Conservation (phyloP, 1,140 invertebrate species). For the Solenopsis invicta region DNA sequence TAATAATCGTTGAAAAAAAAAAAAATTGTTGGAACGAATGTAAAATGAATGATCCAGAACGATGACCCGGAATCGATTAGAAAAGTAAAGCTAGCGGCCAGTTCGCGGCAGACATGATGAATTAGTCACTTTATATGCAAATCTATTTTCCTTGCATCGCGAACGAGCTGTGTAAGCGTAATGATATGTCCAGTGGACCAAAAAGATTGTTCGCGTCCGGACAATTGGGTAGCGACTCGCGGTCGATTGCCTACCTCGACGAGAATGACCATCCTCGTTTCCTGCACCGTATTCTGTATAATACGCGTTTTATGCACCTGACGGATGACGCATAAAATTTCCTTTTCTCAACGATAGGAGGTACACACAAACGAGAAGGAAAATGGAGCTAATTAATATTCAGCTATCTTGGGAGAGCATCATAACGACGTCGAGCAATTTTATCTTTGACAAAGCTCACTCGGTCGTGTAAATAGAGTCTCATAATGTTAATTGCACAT, state of each 20-base stretch:
- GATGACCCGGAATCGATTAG: slow-evolving; percentile 56
- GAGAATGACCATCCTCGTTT: slow-evolving; percentile 44
- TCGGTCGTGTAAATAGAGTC: slow-evolving; percentile 43
- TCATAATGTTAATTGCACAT: slow-evolving; percentile 47
- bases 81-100: slow-evolving; percentile 12
- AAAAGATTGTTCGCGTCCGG: slow-evolving; percentile 41
- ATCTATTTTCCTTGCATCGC: slow-evolving; percentile 49
- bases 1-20: slow-evolving; percentile 38
- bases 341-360: slow-evolving; percentile 26
- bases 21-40: slow-evolving; percentile 33
- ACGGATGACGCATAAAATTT: slow-evolving; percentile 49
- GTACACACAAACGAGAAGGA: slow-evolving; percentile 4
- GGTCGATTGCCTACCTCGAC: slow-evolving; percentile 36
- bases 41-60: slow-evolving; percentile 36
- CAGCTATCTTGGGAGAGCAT: slow-evolving; percentile 16
- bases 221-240: slow-evolving; percentile 45
- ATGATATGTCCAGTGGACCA: slow-evolving; percentile 57
- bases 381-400: slow-evolving; percentile 56
- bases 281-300: slow-evolving; percentile 23
- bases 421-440: slow-evolving; percentile 14
- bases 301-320: slow-evolving; percentile 44
- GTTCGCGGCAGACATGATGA: slow-evolving; percentile 49
- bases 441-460: slow-evolving; percentile 46
- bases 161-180: slow-evolving; percentile 47
- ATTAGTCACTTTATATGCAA: slow-evolving; percentile 66